These are phyloP conservation scores for Apteryx mantelli DNA, from an alignment of 2,113 vertebrate genomes.

Conservation along the genomic window DNA sequence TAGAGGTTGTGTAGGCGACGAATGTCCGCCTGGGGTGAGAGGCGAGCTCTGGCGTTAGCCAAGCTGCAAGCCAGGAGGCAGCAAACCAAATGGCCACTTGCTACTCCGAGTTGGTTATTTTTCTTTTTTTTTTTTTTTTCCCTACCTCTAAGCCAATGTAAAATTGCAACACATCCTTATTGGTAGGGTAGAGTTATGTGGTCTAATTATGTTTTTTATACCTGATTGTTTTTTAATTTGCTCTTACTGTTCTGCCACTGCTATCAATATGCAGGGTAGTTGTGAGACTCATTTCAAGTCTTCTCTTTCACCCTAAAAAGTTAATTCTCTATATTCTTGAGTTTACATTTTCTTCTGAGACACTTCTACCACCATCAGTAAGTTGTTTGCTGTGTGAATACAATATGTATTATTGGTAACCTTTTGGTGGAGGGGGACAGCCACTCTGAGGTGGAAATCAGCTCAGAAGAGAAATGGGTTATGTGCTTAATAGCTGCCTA, in stretches of 20 bases:
- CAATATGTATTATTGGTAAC: not conserved
- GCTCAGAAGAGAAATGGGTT: not conserved
- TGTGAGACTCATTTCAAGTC: not conserved
- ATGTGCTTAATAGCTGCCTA: not conserved
- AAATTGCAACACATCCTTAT: not conserved
- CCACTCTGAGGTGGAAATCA: not conserved
- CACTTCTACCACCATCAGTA: not conserved
- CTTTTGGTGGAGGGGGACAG: not conserved
- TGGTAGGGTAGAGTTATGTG: not conserved
- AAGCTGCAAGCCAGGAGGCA: not conserved
- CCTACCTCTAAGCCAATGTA: not conserved
- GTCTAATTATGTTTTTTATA: no score
- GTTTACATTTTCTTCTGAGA: not conserved
- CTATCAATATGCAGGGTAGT: not conserved
- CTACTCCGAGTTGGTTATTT: not conserved
- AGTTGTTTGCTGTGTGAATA: not conserved
- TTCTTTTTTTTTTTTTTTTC: not conserved
- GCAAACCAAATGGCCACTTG: not conserved
- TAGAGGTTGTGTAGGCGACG: accelerated
- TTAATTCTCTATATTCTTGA: not conserved
- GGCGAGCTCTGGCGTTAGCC: no score
- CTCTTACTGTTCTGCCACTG: not conserved
- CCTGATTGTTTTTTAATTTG: not conserved
- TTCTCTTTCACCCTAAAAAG: not conserved
- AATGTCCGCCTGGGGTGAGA: not conserved